These are phyloP conservation scores for Meandrusa payeni DNA, from an alignment of 2,888 invertebrate genomes.

Conservation along the genomic window DNA sequence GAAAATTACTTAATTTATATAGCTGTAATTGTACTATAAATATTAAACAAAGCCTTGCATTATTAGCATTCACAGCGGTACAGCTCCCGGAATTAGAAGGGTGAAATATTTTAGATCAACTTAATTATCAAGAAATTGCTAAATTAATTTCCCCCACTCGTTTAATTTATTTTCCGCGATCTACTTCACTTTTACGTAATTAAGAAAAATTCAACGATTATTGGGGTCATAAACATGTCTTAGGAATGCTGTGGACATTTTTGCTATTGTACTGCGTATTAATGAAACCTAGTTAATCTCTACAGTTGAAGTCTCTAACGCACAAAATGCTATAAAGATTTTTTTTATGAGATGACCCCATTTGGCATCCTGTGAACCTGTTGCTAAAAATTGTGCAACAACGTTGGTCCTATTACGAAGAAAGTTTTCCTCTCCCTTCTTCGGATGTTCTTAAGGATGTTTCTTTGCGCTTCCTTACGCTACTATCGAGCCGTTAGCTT, in stretches of 20 bases:
- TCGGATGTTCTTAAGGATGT: too few relatives aligned
- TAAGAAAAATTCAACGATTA: slow-evolving; percentile 13
- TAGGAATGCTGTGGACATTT: not conserved
- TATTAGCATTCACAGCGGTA: slow-evolving; percentile 74
- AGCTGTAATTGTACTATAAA: slow-evolving; percentile 34
- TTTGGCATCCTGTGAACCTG: too few relatives aligned
- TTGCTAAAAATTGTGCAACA: too few relatives aligned
- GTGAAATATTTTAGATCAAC: slow-evolving; percentile 70
- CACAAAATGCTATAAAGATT: too few relatives aligned
- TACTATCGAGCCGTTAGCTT: too few relatives aligned
- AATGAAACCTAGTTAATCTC: too few relatives aligned
- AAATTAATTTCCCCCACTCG: slow-evolving; percentile 57
- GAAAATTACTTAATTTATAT: slow-evolving; percentile 31
- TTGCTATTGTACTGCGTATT: too few relatives aligned
- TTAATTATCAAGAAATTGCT: slow-evolving; percentile 61
- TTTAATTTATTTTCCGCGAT: slow-evolving; percentile 42
- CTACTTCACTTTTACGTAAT: slow-evolving; percentile 12
- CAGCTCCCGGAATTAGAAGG: slow-evolving; percentile 63
- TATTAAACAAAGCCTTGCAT: slow-evolving; percentile 68
- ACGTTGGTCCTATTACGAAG: too few relatives aligned
- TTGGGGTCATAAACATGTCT: slow-evolving; percentile 12
- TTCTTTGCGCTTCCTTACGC: too few relatives aligned
- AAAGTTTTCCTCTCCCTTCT: too few relatives aligned
- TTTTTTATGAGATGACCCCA: too few relatives aligned
- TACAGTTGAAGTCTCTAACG: too few relatives aligned